These are phyloP conservation scores for Willisornis vidua DNA, from an alignment of 2,113 vertebrate genomes.

Conservation along the genomic window DNA sequence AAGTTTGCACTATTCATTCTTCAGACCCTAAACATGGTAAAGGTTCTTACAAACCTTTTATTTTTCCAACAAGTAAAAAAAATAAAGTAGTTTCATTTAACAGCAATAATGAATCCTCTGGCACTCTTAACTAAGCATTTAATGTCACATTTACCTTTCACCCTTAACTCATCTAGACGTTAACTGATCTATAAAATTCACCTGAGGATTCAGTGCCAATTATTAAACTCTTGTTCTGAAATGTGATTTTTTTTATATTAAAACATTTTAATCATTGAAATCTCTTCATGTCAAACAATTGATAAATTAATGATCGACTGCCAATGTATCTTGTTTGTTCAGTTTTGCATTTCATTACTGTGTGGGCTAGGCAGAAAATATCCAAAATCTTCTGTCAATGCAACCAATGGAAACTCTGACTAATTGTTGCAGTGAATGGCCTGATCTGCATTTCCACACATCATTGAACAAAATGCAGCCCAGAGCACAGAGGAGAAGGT, in stretches of 20 bases:
- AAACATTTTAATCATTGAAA: conserved; percentile 38
- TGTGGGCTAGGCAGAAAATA: neutral
- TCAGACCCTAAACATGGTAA: neutral
- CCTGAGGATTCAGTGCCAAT: conserved; percentile 55
- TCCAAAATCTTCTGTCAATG: conserved; percentile 9
- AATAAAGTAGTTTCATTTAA: neutral
- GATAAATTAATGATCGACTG: conserved; percentile 16
- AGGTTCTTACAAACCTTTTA: conserved; percentile 32
- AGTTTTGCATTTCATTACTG: neutral
- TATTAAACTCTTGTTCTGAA: conserved; percentile 46
- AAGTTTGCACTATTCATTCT: conserved; percentile 17
- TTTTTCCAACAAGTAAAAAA: conserved; percentile 34
- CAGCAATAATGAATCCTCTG: conserved; percentile 59
- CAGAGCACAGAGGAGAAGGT: neutral
- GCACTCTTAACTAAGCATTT: conserved; percentile 63
- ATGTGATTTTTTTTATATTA: conserved; percentile 38
- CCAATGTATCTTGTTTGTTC: neutral
- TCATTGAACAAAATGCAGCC: neutral
- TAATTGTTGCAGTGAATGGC: neutral
- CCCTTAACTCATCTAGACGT: conserved; percentile 57
- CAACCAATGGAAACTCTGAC: neutral
- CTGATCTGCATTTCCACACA: conserved; percentile 1
- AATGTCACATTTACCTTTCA: conserved; percentile 68
- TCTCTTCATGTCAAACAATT: conserved; percentile 18
- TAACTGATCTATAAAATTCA: conserved; percentile 68